Evolutionary conservation across 2,113 vertebrate species (phyloP), one percentile per base, ranked within the genome.

Genomic region (Emydura subglobosa): DNA sequence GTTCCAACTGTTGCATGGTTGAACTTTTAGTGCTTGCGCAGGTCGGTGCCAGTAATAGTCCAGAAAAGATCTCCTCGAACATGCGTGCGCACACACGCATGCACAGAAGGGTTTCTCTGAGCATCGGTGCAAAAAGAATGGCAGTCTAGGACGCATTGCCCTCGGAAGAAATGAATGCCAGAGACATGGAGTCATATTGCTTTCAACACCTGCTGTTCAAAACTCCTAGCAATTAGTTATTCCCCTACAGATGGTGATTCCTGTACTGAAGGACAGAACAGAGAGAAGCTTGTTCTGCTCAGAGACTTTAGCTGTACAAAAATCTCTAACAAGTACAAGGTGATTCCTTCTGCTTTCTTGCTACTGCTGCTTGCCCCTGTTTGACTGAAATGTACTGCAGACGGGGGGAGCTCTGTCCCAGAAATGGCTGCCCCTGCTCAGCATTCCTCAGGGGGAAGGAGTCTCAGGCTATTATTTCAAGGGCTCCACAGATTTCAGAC

Each of bases 231-330:
- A 90, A 89, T 96, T 95, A 96, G 95, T 76, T 91, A 0, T 81
- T 93, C 82, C 24, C 83, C 83, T 86, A 76, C 93, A 96, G 97
- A 94, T 95, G 94, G 91, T 90, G 74, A 86, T 93, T 82, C 88
- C 85, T 74, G 57, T 76, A 49, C 79, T 85, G 53, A 91, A 91
- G 68, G 59, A 86, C 13, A 91, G 74, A 86, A 39, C 34, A 89
- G 44, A 88, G 29, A 7, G 50, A 93, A 83, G 5, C 12, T 83
- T 54, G 13, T 80, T 55, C 61, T 74, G 51, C 87, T 92, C 65
- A 84, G 88, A 97, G 78, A 72, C 16, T 31, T 68, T 91, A 83
- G 34, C 68, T 85, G n/a, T 86, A 76, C 85, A 81, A 93, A 39
- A 72, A 85, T 85, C 74, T 83, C 42, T 93, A 79, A 68, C 47